A percentile compares a stretch with the other conserved stretches of the same genome.
These are phyloP conservation scores for Pterocles burchelli DNA, from an alignment of 2,113 vertebrate genomes.

Conservation along the genomic window DNA sequence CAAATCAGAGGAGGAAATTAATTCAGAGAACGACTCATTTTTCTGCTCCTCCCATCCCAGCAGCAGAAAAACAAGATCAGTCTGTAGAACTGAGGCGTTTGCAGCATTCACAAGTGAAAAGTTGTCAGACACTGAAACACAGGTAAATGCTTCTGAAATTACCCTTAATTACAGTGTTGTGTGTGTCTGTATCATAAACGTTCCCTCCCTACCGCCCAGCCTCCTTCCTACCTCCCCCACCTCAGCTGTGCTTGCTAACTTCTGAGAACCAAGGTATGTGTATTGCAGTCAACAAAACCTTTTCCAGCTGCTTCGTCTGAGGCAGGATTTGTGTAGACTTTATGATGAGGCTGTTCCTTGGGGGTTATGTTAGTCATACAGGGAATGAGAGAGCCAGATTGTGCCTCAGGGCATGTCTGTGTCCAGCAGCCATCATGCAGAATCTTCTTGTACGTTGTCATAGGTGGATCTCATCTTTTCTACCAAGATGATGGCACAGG, in stretches of 20 bases:
- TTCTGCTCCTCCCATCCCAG: conserved; percentile 22
- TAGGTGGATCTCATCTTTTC: not conserved
- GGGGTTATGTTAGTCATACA: not conserved
- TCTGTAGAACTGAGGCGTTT: not conserved
- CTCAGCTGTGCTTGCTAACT: conserved; percentile 14
- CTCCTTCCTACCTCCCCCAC: conserved; percentile 31
- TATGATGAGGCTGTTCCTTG: not conserved
- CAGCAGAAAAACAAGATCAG: conserved; percentile 9
- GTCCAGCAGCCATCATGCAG: not conserved
- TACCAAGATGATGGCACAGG: not conserved
- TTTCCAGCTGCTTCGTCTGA: not conserved
- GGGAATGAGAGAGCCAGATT: not conserved
- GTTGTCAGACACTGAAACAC: conserved; percentile 49
- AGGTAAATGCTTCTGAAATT: conserved; percentile 62
- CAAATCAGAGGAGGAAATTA: conserved; percentile 26
- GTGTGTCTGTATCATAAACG: conserved; percentile 3
- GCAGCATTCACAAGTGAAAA: conserved; percentile 26
- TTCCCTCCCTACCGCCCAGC: conserved; percentile 47
- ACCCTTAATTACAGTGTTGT: conserved; percentile 48
- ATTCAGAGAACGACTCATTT: conserved; percentile 25
- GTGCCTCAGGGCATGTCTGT: not conserved
- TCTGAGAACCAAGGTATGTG: not conserved
- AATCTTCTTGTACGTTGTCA: not conserved
- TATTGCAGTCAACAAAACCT: not conserved
- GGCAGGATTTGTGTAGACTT: not conserved